Base-by-base conservation (phyloP, 2,888 invertebrate genomes). In the Drosophila rellima region DNA sequence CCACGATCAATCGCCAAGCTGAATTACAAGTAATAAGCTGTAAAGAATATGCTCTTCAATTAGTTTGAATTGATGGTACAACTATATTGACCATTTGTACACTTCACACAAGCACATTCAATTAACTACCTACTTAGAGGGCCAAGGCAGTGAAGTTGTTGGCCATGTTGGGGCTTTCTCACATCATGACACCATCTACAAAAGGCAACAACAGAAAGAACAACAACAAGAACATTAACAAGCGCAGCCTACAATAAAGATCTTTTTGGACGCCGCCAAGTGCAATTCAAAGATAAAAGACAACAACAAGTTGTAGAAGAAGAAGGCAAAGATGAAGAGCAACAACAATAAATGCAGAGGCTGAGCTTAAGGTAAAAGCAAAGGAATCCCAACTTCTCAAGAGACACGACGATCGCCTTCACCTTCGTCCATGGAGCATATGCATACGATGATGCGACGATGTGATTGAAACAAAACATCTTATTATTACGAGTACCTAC, bases 391-490 rank as follows among this genome's bases (percentile, higher is more conserved):
- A 57, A 40, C 62, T 66, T 17, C 44, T 17, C 44, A 35, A 40
- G 15, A 44, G 70, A 26, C 63, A 55, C 71, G 42, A 69, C 54
- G 56, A 77, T 61, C 65, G 70, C 67, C 77, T 73, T 68, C 59
- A 51, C 57, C 68, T 55, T 60, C 73, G 48, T 67, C 42, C 70
- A 61, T 45, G 71, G 62, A 61, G 69, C 66, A 47, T 44, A 59
- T 55, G 48, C 35, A 39, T 31, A 52, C 51, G 69, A 73, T 85
- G 86, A 78, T 85, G 82, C 86, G 88, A 77, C 86, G 89, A 86
- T 88, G 89, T 88, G 83, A 83, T 83, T 83, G 83, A 83, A 83
- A 88, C 88, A 88, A 88, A 83, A 88, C 83, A 83, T 88, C 83
- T 88, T 83, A 88, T 83, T 83, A 83, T 88, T 86, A 35, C 35